phyloP scores from a whole-genome alignment of 1,140 invertebrate species.

The Latrodectus geometricus region DNA sequence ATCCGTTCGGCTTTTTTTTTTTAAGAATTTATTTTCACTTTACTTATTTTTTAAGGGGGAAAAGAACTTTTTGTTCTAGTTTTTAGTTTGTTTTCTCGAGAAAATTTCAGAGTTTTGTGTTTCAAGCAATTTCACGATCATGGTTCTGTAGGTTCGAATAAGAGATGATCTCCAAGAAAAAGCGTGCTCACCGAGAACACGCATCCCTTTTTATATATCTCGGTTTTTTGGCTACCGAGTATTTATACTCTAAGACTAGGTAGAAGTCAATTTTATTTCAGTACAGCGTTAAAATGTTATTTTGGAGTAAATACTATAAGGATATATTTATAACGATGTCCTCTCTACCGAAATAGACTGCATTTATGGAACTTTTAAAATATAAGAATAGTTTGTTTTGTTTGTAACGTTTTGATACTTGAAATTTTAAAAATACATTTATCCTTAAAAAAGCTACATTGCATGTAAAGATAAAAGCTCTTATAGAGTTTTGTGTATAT shows the following conservation, averaged over 20 bases:
- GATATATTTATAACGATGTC: too few species aligned
- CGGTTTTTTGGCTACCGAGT: not conserved
- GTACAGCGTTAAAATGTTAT: too few species aligned
- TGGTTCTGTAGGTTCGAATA: constrained; percentile 60
- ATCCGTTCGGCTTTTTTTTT: not conserved
- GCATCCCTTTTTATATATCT: too few species aligned
- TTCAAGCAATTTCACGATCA: constrained; percentile 61
- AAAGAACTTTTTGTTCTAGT: not conserved
- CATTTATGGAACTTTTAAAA: too few species aligned
- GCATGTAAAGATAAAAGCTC: too few species aligned
- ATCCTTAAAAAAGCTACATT: too few species aligned
- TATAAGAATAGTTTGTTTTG: too few species aligned
- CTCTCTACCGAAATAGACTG: too few species aligned
- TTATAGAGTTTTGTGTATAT: too few species aligned
- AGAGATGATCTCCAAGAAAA: constrained; percentile 10
- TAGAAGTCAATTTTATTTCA: not conserved
- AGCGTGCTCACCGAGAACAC: not conserved
- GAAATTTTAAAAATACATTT: too few species aligned
- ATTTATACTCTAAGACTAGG: not conserved
- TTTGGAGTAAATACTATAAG: too few species aligned
- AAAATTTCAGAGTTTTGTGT: constrained; percentile 29
- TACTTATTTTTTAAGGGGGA: not conserved
- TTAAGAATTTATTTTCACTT: constrained; percentile 11
- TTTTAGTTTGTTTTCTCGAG: constrained; percentile 12
- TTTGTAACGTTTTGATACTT: too few species aligned